These are phyloP conservation scores for Cebidichthys violaceus DNA, from an alignment of 2,113 vertebrate genomes.

Conservation along the genomic window DNA sequence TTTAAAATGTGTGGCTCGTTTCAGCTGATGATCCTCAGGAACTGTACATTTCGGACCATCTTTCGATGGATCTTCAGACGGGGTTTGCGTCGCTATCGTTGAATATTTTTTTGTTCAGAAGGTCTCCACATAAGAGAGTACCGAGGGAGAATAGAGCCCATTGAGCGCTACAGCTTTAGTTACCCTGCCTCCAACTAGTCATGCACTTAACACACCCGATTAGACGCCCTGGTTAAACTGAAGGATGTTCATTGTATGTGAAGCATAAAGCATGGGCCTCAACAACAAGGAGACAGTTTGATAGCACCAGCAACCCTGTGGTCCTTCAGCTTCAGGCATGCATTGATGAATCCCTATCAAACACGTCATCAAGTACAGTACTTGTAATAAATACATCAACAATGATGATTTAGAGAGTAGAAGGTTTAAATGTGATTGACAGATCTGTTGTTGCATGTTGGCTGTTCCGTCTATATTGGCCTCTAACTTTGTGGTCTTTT, in stretches of 20 bases:
- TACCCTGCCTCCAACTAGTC: not conserved
- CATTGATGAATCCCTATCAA: not conserved
- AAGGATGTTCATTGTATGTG: not conserved
- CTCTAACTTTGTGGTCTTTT: conserved; percentile 8
- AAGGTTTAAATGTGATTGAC: conserved; percentile 22
- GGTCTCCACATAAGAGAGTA: not conserved
- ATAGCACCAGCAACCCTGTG: conserved; percentile 4
- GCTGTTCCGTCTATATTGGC: conserved; percentile 27
- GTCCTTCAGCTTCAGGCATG: no score
- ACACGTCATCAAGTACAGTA: conserved; percentile 50
- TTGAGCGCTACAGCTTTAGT: conserved; percentile 12
- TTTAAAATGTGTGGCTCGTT: not conserved
- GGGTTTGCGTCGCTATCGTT: not conserved
- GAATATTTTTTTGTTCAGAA: not conserved
- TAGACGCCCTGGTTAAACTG: not conserved
- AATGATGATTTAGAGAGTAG: conserved; percentile 39
- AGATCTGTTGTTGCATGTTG: conserved; percentile 38
- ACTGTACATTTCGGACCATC: not conserved
- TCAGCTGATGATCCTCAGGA: not conserved
- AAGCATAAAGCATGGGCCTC: not conserved
- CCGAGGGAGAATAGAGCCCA: not conserved
- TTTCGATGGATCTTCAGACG: not conserved
- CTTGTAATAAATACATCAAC: conserved; percentile 52
- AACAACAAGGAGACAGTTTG: not conserved
- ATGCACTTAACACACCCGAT: conserved; percentile 1